Conservation (phyloP, 2,113 vertebrate genomes). For the Callopanchax toddi region DNA sequence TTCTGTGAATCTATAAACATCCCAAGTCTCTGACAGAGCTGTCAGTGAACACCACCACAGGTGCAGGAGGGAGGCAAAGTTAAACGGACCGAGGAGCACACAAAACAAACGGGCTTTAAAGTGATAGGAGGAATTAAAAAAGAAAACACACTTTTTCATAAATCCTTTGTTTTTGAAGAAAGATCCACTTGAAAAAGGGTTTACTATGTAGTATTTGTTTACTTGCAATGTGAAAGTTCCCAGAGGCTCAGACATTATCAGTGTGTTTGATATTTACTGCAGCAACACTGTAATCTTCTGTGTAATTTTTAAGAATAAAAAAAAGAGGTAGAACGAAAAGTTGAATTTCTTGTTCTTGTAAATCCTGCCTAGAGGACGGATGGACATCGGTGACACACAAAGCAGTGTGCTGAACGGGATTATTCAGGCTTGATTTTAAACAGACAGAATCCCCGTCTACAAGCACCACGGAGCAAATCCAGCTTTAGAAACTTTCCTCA, state of each 20-base stretch:
- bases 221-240: not conserved
- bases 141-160: not conserved
- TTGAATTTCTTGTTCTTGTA: slow-evolving; percentile 21
- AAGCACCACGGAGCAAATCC: slow-evolving; percentile 55
- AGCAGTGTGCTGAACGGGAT: slow-evolving; percentile 57
- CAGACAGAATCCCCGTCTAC: slow-evolving; percentile 58
- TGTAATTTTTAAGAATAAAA: not conserved
- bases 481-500: slow-evolving; percentile 62
- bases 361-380: slow-evolving; percentile 31
- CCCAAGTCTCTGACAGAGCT: slow-evolving; percentile 47
- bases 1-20: slow-evolving; percentile 52
- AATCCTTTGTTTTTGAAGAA: too few species aligned
- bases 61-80: too few species aligned
- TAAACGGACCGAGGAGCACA: too few species aligned
- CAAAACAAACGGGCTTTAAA: too few species aligned
- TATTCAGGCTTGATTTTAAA: slow-evolving; percentile 66
- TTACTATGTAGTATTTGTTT: not conserved
- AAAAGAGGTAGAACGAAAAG: not conserved
- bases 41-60: slow-evolving; percentile 47
- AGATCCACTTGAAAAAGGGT: not conserved
- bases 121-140: slow-evolving; percentile 18
- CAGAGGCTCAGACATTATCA: not conserved
- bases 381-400: slow-evolving; percentile 14
- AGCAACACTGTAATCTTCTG: not conserved
- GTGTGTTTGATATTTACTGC: not conserved